Base-by-base conservation (phyloP, 2,797 vertebrate genomes). In the Sebastolobus alascanus region DNA sequence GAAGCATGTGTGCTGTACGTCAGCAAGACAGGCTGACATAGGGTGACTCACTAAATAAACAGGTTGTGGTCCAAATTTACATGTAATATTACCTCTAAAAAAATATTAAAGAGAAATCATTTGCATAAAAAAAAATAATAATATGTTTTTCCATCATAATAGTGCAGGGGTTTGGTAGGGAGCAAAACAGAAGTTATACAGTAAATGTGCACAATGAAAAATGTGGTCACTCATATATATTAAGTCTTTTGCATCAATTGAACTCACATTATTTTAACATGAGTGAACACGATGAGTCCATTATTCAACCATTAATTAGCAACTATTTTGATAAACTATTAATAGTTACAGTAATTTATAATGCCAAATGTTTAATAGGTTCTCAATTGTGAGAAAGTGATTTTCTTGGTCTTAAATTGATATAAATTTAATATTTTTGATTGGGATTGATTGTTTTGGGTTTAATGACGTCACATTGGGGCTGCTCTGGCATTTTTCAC, bases 21-120 rank as follows among this genome's bases (percentile, higher is more conserved):
- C 38, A 40, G 29, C 74, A 75, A 59, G 31, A 68, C 77, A 79
- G 40, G 69, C 22, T 12, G 40, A 68, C 67, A 76, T 37, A 8
- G 27, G 11, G 6, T 68, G 38, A 54, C 25, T 65, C 22, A 18
- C 35, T 18, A 54, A 60, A 56, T 20, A 25, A 80, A 63, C 4
- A 60, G 9, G 20, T 5, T 55, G 20, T 20, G 25, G 10, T 63
- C 16, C 2, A 31, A n/a, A 69, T 33, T 54, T 73, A 22, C 13
- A 54, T 50, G 37, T 12, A 69, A 67, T 13, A 35, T 40, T 50
- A 63, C 6, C 46, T 60, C n/a, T 8, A 12, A 60, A 54, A 54
- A 68, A 38, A 67, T 43, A 10, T n/a, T 2, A n/a, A 29, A 50
- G 29, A 69, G 66, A 74, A 75, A 77, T 71, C 0, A 22, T 72